Percentiles rank a stretch among this genome's conserved stretches.
phyloP scores from a whole-genome alignment of 2,888 invertebrate species.

The Eilema griseolum region DNA sequence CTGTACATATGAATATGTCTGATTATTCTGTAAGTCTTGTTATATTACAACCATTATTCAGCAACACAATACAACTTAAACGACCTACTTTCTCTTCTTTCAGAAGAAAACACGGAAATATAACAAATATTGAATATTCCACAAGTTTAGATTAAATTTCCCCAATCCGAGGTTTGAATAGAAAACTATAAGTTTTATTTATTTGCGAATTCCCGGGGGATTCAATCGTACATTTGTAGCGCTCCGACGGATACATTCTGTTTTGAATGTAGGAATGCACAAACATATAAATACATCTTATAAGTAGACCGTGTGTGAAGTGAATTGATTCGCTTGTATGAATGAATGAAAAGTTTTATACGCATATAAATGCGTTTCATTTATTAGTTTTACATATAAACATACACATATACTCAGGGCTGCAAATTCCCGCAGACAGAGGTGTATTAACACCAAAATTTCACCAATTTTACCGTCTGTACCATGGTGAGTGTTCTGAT shows the following conservation, averaged over 20 bases:
- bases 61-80: background rate
- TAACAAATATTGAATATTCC: slow-evolving; percentile 44
- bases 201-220: slow-evolving; percentile 40
- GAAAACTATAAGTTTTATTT: slow-evolving; percentile 55
- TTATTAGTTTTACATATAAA: too few relatives aligned
- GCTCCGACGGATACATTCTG: slow-evolving; percentile 29
- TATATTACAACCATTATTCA: background rate
- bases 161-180: slow-evolving; percentile 42
- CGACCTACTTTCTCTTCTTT: slow-evolving; percentile 19
- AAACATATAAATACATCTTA: background rate
- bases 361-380: too few relatives aligned
- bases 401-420: too few relatives aligned
- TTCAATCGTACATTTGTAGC: slow-evolving; percentile 43
- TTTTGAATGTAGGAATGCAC: slow-evolving; percentile 9
- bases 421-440: too few relatives aligned
- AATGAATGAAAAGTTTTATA: background rate
- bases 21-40: background rate
- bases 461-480: too few relatives aligned
- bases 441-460: too few relatives aligned
- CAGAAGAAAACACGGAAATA: slow-evolving; percentile 33
- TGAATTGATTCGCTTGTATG: background rate
- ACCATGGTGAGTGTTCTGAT: too few relatives aligned
- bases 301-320: background rate
- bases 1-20: too few relatives aligned
- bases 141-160: slow-evolving; percentile 52